Conservation (phyloP, 2,888 invertebrate species). For the Phytoseiulus persimilis region DNA sequence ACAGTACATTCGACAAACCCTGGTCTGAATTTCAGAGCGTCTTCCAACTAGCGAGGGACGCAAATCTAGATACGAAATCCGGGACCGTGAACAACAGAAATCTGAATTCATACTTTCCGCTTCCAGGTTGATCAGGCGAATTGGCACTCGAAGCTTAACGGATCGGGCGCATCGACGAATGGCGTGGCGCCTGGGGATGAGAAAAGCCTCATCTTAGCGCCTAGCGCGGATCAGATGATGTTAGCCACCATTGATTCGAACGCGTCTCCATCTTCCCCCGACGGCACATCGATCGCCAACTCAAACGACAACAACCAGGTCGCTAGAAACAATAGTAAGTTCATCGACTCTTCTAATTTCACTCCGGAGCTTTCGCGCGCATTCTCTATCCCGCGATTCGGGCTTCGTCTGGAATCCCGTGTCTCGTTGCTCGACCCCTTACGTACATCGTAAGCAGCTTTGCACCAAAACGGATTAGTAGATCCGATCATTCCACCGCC, state of each 20-base stretch:
- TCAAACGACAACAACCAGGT: slow-evolving; percentile 32
- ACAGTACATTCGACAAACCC: too few species aligned
- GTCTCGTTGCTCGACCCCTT: neutral
- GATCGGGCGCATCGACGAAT: slow-evolving; percentile 23
- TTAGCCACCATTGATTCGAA: slow-evolving; percentile 36
- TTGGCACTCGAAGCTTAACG: slow-evolving; percentile 32
- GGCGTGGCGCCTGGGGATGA: slow-evolving; percentile 35
- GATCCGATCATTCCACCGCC: neutral
- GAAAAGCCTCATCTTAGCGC: slow-evolving; percentile 14
- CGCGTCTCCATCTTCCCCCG: slow-evolving; percentile 29
- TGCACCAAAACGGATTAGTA: neutral
- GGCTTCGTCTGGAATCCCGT: neutral
- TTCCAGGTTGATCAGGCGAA: slow-evolving; percentile 36
- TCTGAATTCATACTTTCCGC: neutral
- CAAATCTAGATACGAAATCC: too few species aligned
- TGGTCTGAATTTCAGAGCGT: too few species aligned
- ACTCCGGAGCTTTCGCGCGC: neutral
- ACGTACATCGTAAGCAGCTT: neutral
- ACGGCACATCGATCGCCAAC: slow-evolving; percentile 21
- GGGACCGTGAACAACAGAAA: too few species aligned
- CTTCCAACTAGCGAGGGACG: too few species aligned
- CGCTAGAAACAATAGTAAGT: slow-evolving; percentile 36
- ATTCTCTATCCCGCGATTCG: neutral
- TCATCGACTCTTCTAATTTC: neutral
- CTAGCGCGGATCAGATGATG: slow-evolving; percentile 33